Evolutionary conservation across 2,113 vertebrate species (phyloP).

Genomic region (Bufo bufo): DNA sequence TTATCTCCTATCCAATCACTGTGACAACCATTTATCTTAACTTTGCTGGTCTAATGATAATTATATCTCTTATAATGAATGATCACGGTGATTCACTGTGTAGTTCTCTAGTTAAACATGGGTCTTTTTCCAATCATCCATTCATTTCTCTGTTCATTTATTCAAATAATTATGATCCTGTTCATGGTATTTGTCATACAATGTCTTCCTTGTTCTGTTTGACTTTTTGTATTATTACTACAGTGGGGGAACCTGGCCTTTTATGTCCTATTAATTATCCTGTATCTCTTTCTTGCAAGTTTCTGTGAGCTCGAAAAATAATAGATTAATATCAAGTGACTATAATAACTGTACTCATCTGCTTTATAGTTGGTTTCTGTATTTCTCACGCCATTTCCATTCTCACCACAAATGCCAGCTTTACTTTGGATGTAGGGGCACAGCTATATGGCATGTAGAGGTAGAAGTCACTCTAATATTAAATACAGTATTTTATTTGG

Average conservation of each 20-base stretch:
- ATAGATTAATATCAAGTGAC: not conserved
- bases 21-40: conserved; percentile 50
- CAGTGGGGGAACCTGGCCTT: not conserved
- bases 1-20: conserved; percentile 26
- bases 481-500: too few relatives aligned
- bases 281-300: not conserved
- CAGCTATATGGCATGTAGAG: too few relatives aligned
- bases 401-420: not conserved
- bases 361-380: not conserved
- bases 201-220: conserved; percentile 14
- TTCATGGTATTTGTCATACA: conserved; percentile 42
- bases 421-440: not conserved
- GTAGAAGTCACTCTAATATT: too few relatives aligned
- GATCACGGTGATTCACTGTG: conserved; percentile 41
- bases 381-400: too few relatives aligned
- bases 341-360: not conserved
- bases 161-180: conserved; percentile 46
- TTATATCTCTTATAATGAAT: conserved; percentile 51
- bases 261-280: conserved; percentile 5
- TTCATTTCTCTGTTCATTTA: conserved; percentile 43
- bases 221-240: conserved; percentile 26
- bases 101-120: conserved; percentile 42
- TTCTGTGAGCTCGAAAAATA: not conserved
- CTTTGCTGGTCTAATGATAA: conserved; percentile 51
- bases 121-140: conserved; percentile 46